These are phyloP conservation scores for Hoplostethus atlanticus DNA, from an alignment of 2,797 vertebrate genomes.

Conservation along the genomic window DNA sequence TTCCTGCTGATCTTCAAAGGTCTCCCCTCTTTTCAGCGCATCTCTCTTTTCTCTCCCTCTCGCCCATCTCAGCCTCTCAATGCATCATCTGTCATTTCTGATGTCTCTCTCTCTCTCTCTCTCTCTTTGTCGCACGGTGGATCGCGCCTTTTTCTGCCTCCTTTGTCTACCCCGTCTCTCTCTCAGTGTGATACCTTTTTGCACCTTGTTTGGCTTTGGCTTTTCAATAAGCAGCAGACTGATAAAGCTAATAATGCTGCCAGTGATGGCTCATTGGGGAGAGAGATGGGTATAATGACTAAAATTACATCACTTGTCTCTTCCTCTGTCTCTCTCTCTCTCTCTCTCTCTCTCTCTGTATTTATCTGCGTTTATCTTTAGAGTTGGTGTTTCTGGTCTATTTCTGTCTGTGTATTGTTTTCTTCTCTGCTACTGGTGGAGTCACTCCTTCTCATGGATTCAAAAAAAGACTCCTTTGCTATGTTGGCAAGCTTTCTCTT, in stretches of 20 bases:
- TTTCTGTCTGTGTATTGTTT: slow-evolving; percentile 15
- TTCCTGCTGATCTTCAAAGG: slow-evolving; percentile 78
- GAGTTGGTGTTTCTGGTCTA: slow-evolving; percentile 36
- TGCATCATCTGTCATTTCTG: slow-evolving; percentile 29
- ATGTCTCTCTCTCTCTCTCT: slow-evolving; percentile 30
- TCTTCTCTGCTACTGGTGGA: background rate
- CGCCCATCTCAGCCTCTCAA: slow-evolving; percentile 42
- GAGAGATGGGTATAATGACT: slow-evolving; percentile 26
- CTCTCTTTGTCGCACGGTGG: slow-evolving; percentile 20
- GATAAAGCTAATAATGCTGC: slow-evolving; percentile 46
- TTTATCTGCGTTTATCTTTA: slow-evolving; percentile 7
- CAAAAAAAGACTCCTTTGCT: background rate
- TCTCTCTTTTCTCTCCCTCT: slow-evolving; percentile 41
- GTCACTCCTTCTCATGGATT: background rate
- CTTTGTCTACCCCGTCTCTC: slow-evolving; percentile 40
- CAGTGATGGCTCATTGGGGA: slow-evolving; percentile 42
- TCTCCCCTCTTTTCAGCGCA: slow-evolving; percentile 51
- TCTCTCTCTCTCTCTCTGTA: slow-evolving; percentile 13
- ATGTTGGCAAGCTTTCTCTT: background rate
- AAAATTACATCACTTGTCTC: slow-evolving; percentile 22
- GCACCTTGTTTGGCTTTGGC: slow-evolving; percentile 24
- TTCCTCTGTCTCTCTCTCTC: slow-evolving; percentile 2
- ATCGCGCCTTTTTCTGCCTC: slow-evolving; percentile 9
- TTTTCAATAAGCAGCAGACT: slow-evolving; percentile 43
- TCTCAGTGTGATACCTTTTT: slow-evolving; percentile 46